These are phyloP conservation scores for Heloderma charlesbogerti DNA, from an alignment of 2,113 vertebrate species.

Conservation along the genomic window DNA sequence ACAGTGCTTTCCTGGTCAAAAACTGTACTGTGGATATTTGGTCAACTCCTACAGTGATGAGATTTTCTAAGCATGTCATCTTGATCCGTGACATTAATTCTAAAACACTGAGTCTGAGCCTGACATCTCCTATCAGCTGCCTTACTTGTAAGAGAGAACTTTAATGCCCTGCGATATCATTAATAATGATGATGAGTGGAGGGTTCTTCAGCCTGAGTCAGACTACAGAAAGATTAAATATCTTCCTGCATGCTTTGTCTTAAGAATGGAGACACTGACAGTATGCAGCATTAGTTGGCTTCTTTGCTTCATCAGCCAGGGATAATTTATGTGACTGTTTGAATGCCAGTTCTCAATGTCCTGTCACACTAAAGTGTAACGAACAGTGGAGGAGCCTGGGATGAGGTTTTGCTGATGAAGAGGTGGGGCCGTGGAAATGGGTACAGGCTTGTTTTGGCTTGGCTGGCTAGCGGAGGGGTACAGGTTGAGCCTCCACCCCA, in stretches of 20 bases:
- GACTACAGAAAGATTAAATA: slow-evolving; percentile 3
- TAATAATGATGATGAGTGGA: not conserved
- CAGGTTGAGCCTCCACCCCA: not conserved
- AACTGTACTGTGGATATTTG: not conserved
- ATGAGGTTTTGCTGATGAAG: too few species aligned
- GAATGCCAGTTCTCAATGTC: not conserved
- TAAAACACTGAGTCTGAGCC: not conserved
- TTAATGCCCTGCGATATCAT: not conserved
- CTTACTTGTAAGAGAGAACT: not conserved
- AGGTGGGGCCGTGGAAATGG: not conserved
- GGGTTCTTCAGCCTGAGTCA: not conserved
- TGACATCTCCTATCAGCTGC: slow-evolving; percentile 2
- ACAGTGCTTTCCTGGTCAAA: not conserved
- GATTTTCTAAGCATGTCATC: not conserved
- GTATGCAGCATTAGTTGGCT: not conserved
- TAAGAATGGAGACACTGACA: not conserved
- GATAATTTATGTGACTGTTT: not conserved
- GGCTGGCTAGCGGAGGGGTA: not conserved
- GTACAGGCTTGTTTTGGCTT: not conserved
- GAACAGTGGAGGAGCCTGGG: not conserved
- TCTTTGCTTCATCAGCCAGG: not conserved
- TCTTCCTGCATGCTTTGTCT: not conserved
- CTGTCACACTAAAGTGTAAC: not conserved
- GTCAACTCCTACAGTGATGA: not conserved
- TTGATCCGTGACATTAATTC: not conserved